Evolutionary conservation across 2,797 vertebrate genomes (phyloP).

Genomic region (Poecile montanus): DNA sequence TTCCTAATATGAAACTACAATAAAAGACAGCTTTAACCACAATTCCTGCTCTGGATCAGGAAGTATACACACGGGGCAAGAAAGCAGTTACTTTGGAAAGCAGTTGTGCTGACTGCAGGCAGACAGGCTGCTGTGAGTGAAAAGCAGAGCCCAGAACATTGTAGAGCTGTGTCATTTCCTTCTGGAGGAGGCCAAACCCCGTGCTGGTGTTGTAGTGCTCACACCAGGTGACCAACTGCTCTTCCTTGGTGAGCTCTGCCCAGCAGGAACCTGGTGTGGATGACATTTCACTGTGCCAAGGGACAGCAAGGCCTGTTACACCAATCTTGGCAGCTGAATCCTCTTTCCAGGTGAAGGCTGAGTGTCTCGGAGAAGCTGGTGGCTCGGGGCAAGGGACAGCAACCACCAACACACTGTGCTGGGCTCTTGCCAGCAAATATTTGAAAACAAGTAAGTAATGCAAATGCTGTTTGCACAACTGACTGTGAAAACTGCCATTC

Average conservation of each 20-base stretch:
- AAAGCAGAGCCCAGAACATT: neutral
- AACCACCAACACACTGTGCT: neutral
- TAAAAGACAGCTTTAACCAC: neutral
- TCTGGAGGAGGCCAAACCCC: neutral
- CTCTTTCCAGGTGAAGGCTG: neutral
- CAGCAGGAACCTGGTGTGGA: neutral
- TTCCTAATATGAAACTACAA: neutral
- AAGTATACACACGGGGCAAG: neutral
- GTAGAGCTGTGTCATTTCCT: neutral
- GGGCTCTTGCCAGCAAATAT: neutral
- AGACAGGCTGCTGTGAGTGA: neutral
- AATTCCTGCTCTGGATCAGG: neutral
- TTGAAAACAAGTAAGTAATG: neutral
- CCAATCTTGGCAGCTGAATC: neutral
- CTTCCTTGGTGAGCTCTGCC: neutral
- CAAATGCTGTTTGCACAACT: neutral
- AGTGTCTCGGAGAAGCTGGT: neutral
- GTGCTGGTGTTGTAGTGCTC: fast-evolving
- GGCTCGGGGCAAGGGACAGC: neutral
- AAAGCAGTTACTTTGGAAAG: neutral
- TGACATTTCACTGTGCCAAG: neutral
- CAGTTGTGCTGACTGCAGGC: neutral
- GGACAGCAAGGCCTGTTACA: neutral
- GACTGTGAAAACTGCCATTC: neutral
- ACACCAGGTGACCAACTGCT: neutral